phyloP scores from a whole-genome alignment of 2,888 invertebrate species.

The Creontiades dilutus region DNA sequence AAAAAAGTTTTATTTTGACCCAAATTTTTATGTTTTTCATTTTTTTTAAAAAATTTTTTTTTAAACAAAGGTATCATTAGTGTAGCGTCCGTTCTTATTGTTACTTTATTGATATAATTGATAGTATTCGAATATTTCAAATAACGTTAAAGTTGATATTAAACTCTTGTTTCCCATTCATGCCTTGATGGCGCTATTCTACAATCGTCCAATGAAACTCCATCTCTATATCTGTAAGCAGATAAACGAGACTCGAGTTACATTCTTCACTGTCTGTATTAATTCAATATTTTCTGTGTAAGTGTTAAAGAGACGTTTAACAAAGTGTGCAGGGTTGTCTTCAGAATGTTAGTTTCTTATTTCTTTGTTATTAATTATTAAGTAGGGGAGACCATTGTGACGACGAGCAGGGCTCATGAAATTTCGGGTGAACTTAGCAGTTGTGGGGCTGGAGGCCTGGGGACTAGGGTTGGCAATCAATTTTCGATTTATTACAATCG shows the following conservation, averaged over 20 bases:
- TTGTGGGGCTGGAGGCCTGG: too few relatives aligned
- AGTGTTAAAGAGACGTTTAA: not conserved
- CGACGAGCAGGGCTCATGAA: too few relatives aligned
- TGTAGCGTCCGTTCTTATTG: constrained; percentile 1
- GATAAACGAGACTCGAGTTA: constrained; percentile 73
- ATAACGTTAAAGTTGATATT: constrained; percentile 53
- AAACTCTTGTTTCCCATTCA: constrained; percentile 76
- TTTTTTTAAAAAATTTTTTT: not conserved
- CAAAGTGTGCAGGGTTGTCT: not conserved
- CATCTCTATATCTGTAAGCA: constrained; percentile 76
- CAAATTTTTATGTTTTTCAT: not conserved
- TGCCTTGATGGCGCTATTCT: constrained; percentile 74
- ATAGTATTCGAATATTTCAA: not conserved
- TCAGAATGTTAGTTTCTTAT: not conserved
- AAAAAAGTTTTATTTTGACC: not conserved
- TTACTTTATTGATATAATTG: constrained; percentile 6
- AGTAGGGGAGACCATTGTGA: too few relatives aligned
- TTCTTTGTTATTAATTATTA: not conserved
- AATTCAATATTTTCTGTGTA: constrained; percentile 1
- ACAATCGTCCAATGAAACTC: constrained; percentile 75
- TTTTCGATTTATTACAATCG: too few relatives aligned
- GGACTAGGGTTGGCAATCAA: too few relatives aligned
- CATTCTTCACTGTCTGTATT: not conserved
- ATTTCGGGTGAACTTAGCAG: too few relatives aligned
- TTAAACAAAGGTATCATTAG: not conserved